Evolutionary conservation across 2,113 vertebrate species (phyloP).

Genomic region (Vulpes ferrilata): DNA sequence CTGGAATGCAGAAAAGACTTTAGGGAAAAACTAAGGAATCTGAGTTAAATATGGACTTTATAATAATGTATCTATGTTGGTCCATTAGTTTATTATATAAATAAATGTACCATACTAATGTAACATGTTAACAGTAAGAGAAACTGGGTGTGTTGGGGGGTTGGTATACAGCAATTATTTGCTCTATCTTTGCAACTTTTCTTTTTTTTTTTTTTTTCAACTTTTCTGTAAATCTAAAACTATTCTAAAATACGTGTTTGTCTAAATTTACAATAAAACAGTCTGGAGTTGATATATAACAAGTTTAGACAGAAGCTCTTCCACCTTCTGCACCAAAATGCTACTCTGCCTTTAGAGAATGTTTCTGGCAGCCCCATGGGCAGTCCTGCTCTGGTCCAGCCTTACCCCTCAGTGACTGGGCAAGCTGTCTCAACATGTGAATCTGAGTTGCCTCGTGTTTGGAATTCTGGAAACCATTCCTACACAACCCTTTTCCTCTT

Average conservation of each 20-base stretch:
- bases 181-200: not conserved
- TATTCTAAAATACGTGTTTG: not conserved
- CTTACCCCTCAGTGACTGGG: not conserved
- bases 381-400: not conserved
- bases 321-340: not conserved
- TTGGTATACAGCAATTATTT: not conserved
- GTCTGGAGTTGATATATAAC: not conserved
- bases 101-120: not conserved
- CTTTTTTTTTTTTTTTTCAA: no score
- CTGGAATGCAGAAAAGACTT: not conserved
- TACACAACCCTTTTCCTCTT: not conserved
- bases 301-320: not conserved
- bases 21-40: not conserved
- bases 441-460: not conserved
- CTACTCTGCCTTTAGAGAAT: not conserved
- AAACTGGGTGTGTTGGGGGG: no score
- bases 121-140: not conserved
- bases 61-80: rapidly evolving
- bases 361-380: not conserved
- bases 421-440: not conserved
- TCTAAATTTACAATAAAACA: not conserved
- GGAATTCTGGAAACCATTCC: not conserved
- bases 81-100: no score
- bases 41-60: not conserved
- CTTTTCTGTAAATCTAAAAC: not conserved